These are phyloP conservation scores for Telenomus remus DNA, from an alignment of 1,140 invertebrate genomes.

Conservation along the genomic window DNA sequence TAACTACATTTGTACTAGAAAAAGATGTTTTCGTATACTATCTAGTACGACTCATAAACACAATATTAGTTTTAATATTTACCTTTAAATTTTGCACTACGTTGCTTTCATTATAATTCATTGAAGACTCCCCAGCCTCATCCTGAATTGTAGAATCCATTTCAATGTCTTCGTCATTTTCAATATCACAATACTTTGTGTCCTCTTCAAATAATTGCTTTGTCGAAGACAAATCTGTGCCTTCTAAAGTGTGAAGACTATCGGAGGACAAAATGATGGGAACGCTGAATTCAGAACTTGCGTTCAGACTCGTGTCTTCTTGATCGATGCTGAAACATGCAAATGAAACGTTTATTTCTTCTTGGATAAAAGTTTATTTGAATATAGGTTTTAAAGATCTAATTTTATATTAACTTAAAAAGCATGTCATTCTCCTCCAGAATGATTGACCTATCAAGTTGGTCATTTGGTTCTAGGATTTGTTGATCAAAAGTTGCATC, in stretches of 20 bases:
- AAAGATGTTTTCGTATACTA: constrained; percentile 11
- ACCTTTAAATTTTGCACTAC: constrained; percentile 71
- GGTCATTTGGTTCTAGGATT: constrained; percentile 65
- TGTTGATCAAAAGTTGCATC: constrained; percentile 63
- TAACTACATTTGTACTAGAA: constrained; percentile 74
- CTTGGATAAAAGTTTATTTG: constrained; percentile 4
- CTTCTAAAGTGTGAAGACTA: constrained; percentile 65
- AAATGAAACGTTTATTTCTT: constrained; percentile 1
- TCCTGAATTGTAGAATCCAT: constrained; percentile 11
- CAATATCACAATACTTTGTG: constrained; percentile 46
- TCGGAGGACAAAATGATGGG: constrained; percentile 71
- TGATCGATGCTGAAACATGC: constrained; percentile 67
- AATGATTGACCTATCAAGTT: constrained; percentile 69
- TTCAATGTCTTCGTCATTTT: constrained; percentile 16
- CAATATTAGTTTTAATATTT: constrained; percentile 10
- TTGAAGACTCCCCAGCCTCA: constrained; percentile 26
- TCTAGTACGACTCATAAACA: too few relatives aligned
- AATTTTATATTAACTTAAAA: constrained; percentile 64
- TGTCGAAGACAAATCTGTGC: constrained; percentile 50
- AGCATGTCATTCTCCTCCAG: constrained; percentile 72
- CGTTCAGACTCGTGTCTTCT: constrained; percentile 67
- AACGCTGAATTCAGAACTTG: constrained; percentile 68
- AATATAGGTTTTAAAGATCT: neutral
- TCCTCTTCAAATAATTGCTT: constrained; percentile 59
- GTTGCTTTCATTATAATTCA: constrained; percentile 36